phyloP scores from a whole-genome alignment of 2,113 vertebrate species.

The Actinemys pallida region DNA sequence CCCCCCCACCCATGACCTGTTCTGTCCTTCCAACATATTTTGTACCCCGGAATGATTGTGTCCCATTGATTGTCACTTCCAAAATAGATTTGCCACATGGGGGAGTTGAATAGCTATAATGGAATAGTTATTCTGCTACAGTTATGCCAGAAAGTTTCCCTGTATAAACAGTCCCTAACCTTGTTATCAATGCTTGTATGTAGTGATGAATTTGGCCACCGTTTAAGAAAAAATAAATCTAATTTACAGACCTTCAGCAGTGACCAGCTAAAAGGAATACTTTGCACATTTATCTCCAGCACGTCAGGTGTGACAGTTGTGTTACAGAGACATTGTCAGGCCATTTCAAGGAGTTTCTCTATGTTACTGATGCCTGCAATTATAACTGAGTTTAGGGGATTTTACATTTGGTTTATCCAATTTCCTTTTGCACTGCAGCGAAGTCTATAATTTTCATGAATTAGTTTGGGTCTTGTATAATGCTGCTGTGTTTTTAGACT shows the following conservation, averaged over 20 bases:
- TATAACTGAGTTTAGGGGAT: neutral
- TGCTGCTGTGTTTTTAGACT: neutral
- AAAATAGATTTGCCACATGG: neutral
- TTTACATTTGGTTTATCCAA: neutral
- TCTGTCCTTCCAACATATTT: no score
- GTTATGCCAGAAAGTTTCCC: neutral
- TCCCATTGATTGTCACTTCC: no score
- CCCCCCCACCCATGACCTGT: no score
- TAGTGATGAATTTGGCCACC: neutral
- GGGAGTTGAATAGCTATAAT: neutral
- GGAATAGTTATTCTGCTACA: neutral
- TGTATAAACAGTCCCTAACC: neutral
- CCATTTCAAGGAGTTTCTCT: accelerated
- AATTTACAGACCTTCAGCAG: neutral
- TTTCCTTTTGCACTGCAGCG: accelerated
- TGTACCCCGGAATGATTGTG: no score
- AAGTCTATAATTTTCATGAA: neutral
- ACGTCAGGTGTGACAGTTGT: accelerated
- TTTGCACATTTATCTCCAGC: neutral
- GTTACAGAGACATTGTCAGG: accelerated
- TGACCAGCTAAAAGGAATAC: neutral
- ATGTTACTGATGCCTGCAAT: accelerated
- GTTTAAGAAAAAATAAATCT: neutral
- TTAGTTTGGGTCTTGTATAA: neutral
- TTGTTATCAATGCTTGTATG: neutral